Conservation (phyloP, 2,113 vertebrate genomes). For the Ailurus styani region DNA sequence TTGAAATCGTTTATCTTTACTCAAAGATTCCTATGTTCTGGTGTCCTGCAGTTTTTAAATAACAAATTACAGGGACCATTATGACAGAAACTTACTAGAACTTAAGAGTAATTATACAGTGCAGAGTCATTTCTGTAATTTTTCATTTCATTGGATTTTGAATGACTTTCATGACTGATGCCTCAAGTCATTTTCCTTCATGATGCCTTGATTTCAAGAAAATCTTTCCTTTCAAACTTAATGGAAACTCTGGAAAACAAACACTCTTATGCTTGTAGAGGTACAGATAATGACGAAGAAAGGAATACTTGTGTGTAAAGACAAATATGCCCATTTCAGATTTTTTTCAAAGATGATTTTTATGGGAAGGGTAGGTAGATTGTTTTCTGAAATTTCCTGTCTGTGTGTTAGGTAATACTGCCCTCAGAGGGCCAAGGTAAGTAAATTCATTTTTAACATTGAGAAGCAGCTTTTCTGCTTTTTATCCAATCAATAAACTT, state of each 20-base stretch:
- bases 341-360: slow-evolving; percentile 23
- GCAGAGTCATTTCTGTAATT: not conserved
- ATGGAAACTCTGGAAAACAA: slow-evolving; percentile 5
- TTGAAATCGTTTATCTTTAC: not conserved
- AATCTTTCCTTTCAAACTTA: not conserved
- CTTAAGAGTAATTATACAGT: not conserved
- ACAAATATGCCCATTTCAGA: slow-evolving; percentile 32
- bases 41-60: not conserved
- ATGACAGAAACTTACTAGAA: not conserved
- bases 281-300: not conserved
- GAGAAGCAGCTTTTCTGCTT: slow-evolving; percentile 40
- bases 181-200: slow-evolving; percentile 5
- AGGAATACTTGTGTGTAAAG: not conserved
- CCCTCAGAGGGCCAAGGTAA: slow-evolving; percentile 87
- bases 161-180: not conserved
- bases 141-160: slow-evolving; percentile 14
- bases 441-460: slow-evolving; percentile 81
- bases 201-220: not conserved
- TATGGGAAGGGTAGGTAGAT: slow-evolving; percentile 53
- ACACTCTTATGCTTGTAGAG: not conserved
- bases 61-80: not conserved
- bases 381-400: slow-evolving; percentile 62
- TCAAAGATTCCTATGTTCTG: not conserved
- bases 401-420: slow-evolving; percentile 83
- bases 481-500: slow-evolving; percentile 6